Base-by-base conservation (phyloP, 2,888 invertebrate genomes). In the Tetragnatha montana region DNA sequence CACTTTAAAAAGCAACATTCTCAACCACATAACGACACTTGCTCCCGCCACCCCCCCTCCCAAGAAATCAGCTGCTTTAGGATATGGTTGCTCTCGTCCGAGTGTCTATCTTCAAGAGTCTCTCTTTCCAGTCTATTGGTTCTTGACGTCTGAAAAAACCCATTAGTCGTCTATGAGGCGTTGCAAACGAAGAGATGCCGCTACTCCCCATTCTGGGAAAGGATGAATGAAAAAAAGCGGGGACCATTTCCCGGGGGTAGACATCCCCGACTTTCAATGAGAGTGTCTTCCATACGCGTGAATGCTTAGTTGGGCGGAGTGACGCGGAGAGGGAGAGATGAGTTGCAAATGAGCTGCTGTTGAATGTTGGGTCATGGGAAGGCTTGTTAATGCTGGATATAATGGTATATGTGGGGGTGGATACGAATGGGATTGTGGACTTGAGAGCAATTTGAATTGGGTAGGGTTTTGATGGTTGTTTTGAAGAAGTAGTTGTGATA, bases 101-200 rank as follows among this genome's bases (percentile, higher is more conserved):
- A 49, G 21, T 76, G 49, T 49, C 60, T 50, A 60, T 60, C 78
- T 21, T 6, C 49, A 50, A 14, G n/a, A n/a, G n/a, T 75, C 47
- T 8, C 21, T 22, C 78, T 60, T 60, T 60, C 78, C 8, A 47
- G 78, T 51, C 78, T 78, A 51, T 78, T 60, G 78, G 78, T 76
- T 22, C 60, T 21, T 78, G 10, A 17, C 75, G 22, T 22, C 19
- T 21, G 22, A 82, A 82, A 82, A 82, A 74, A 74, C 35, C 82
- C 82, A 82, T 82, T 82, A 82, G 82, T 50, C 22, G 60, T 82
- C 82, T 74, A 82, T 82, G 82, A 82, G 73, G 51, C 82, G 82
- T 82, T 78, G 78, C 78, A 50, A 50, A 8, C 60, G 51, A 60
- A 22, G 60, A 21, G 78, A 17, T 75, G 19, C 47, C 7, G 47